Conservation (phyloP, 1,140 invertebrate genomes). For the Eupristina koningsbergeri region DNA sequence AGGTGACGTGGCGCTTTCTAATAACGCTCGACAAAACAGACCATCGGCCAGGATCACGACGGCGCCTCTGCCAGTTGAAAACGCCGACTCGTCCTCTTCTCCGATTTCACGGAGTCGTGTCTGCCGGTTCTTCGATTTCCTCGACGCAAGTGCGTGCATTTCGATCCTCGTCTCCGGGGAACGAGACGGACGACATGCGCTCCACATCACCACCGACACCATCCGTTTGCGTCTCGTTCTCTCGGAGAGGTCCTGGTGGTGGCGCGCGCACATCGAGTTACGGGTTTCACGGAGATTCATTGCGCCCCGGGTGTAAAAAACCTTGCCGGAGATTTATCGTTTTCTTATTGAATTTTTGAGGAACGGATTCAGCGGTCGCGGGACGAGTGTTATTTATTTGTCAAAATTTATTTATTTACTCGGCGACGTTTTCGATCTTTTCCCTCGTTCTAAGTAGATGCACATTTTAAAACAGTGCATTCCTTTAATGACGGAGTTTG, state of each 20-base stretch:
- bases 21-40: not conserved
- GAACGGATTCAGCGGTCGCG: not conserved
- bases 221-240: not conserved
- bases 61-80: not conserved
- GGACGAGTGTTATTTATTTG: not conserved
- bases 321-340: constrained; percentile 14
- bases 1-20: not conserved
- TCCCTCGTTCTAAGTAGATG: not conserved
- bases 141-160: not conserved
- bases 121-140: not conserved
- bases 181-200: not conserved
- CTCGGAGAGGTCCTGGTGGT: not conserved
- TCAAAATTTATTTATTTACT: not conserved
- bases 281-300: constrained; percentile 23
- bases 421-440: not conserved
- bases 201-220: not conserved
- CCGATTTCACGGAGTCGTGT: not conserved
- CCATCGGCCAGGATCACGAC: not conserved
- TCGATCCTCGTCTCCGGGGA: not conserved
- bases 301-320: not conserved
- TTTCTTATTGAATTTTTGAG: constrained; percentile 32
- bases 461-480: not conserved
- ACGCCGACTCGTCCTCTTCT: not conserved
- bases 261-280: not conserved
- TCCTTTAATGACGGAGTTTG: not conserved